phyloP scores from a whole-genome alignment of 2,888 invertebrate species.

The Eupithecia inturbata region DNA sequence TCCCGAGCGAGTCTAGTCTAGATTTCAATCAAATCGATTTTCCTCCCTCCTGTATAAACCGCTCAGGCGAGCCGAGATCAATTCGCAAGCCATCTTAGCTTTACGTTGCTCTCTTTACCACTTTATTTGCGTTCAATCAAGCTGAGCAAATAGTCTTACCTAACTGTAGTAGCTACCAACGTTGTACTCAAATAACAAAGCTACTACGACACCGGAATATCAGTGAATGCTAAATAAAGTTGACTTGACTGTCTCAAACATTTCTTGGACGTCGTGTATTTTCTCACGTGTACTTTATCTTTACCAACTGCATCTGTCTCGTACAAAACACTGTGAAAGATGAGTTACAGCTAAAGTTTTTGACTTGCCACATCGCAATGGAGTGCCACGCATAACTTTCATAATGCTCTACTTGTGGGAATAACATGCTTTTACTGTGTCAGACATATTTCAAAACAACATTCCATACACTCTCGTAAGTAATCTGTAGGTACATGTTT shows the following conservation, averaged over 20 bases:
- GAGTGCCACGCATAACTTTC: conserved; percentile 30
- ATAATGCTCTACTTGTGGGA: conserved; percentile 27
- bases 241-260: conserved; percentile 2
- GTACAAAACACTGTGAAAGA: conserved; percentile 13
- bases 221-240: conserved; percentile 17
- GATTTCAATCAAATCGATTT: conserved; percentile 72
- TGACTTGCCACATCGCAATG: conserved; percentile 18
- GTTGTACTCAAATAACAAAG: conserved; percentile 28
- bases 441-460: conserved; percentile 7
- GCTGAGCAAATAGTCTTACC: conserved; percentile 51
- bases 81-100: conserved; percentile 60
- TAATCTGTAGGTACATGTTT: conserved; percentile 15
- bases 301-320: neutral
- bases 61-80: conserved; percentile 62
- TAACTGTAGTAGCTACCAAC: conserved; percentile 28
- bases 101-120: conserved; percentile 62
- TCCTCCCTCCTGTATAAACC: conserved; percentile 58
- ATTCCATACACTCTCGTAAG: conserved; percentile 11
- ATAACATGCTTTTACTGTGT: conserved; percentile 22
- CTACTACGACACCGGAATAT: conserved; percentile 18
- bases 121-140: conserved; percentile 66
- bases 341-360: conserved; percentile 22
- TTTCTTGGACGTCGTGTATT: conserved; percentile 7
- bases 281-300: neutral
- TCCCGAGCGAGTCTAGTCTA: conserved; percentile 53